These are phyloP conservation scores for Chelonus formosanus DNA, from an alignment of 2,888 invertebrate genomes.

Conservation along the genomic window DNA sequence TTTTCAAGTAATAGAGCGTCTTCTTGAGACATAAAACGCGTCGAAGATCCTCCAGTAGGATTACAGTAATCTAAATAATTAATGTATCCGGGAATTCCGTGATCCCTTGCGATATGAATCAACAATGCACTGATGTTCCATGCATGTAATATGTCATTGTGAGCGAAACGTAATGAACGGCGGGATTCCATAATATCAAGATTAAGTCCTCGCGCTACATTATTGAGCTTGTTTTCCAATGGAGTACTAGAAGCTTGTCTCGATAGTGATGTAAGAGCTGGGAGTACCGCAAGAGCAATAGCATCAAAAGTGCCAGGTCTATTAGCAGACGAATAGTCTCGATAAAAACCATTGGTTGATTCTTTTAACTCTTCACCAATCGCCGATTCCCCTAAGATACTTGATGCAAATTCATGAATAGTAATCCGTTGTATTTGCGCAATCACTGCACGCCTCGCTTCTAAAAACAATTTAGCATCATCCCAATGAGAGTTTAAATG, in stretches of 20 bases:
- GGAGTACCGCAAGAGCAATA: conserved; percentile 78
- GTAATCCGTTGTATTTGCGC: conserved; percentile 87
- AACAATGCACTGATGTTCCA: conserved; percentile 64
- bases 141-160: conserved; percentile 65
- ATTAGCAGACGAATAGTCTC: conserved; percentile 82
- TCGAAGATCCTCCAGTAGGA: background rate
- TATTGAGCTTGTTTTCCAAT: conserved; percentile 71
- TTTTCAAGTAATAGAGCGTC: conserved; percentile 47
- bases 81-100: conserved; percentile 80
- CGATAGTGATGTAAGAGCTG: conserved; percentile 80
- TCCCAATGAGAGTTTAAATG: conserved; percentile 82
- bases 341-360: conserved; percentile 76
- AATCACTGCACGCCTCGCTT: conserved; percentile 77
- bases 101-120: conserved; percentile 77
- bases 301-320: conserved; percentile 82
- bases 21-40: conserved; percentile 44
- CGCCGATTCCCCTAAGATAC: conserved; percentile 77
- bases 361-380: conserved; percentile 72
- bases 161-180: conserved; percentile 51
- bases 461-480: conserved; percentile 79
- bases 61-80: conserved; percentile 73
- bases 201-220: conserved; percentile 73
- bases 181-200: conserved; percentile 63
- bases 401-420: conserved; percentile 83
- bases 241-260: conserved; percentile 68